Percentiles rank a stretch among this genome's conserved stretches.
phyloP scores from a whole-genome alignment of 2,888 invertebrate genomes.

The Mythimna pallens region DNA sequence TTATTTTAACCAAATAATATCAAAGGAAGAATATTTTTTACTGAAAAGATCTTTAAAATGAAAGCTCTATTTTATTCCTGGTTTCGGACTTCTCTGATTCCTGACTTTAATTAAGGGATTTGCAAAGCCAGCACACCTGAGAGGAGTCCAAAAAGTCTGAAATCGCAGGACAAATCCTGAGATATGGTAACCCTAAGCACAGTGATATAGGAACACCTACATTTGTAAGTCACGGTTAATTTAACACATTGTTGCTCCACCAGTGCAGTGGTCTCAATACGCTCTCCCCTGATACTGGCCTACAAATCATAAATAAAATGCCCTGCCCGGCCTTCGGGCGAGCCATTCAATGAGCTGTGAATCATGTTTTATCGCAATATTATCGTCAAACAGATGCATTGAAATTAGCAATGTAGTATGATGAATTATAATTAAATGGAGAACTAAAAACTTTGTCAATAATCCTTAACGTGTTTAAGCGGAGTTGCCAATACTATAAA shows the following conservation, averaged over 20 bases:
- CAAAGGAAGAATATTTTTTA: too few relatives aligned
- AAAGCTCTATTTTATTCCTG: too few relatives aligned
- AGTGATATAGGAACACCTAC: slow-evolving; percentile 38
- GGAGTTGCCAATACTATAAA: neutral
- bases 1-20: too few relatives aligned
- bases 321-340: slow-evolving; percentile 38
- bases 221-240: slow-evolving; percentile 58
- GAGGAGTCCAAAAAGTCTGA: too few relatives aligned
- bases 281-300: slow-evolving; percentile 44
- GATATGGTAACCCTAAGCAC: neutral
- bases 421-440: neutral
- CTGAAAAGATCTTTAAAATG: too few relatives aligned
- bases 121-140: too few relatives aligned
- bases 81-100: too few relatives aligned
- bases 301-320: slow-evolving; percentile 58
- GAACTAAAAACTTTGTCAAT: neutral
- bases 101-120: too few relatives aligned
- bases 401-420: slow-evolving; percentile 20
- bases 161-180: too few relatives aligned
- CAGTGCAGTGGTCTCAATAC: slow-evolving; percentile 45
- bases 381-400: slow-evolving; percentile 23
- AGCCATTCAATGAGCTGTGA: slow-evolving; percentile 44
- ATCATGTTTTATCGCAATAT: slow-evolving; percentile 32
- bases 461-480: neutral
- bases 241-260: slow-evolving; percentile 47